Conservation (phyloP, 2,113 vertebrate species). For the Thomomys bottae region DNA sequence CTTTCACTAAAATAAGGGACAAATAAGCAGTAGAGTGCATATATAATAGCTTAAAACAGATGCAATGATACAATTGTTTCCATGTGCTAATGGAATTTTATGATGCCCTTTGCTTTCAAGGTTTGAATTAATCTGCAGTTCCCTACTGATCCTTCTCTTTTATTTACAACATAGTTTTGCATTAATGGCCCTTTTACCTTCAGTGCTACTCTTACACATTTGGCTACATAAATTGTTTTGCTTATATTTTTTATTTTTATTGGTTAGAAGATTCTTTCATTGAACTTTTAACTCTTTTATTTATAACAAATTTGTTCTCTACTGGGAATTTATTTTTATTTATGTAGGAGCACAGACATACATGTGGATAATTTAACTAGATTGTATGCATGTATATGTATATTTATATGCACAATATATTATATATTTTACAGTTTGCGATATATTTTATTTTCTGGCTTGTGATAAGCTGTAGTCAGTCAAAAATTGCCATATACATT, state of each 20-base stretch:
- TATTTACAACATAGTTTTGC: slow-evolving; percentile 53
- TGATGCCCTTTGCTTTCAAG: not conserved
- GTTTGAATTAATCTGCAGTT: slow-evolving; percentile 44
- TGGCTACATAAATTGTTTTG: slow-evolving; percentile 36
- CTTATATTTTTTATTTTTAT: slow-evolving; percentile 46
- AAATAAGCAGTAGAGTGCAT: not conserved
- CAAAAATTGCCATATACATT: not conserved
- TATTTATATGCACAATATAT: not conserved
- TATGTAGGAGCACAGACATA: not conserved
- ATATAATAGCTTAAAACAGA: slow-evolving; percentile 36
- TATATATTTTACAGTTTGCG: not conserved
- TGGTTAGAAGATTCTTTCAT: slow-evolving; percentile 40
- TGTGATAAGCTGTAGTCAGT: no score
- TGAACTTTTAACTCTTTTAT: slow-evolving; percentile 53
- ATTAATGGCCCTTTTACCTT: slow-evolving; percentile 49
- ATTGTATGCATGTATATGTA: not conserved
- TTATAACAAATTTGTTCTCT: slow-evolving; percentile 34
- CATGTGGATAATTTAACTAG: not conserved
- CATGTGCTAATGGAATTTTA: slow-evolving; percentile 48
- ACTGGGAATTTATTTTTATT: slow-evolving; percentile 38
- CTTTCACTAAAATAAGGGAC: not conserved
- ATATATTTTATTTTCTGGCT: not conserved
- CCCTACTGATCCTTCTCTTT: slow-evolving; percentile 10
- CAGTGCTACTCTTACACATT: slow-evolving; percentile 22
- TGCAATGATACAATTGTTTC: slow-evolving; percentile 26